These are phyloP conservation scores for Gambusia yucatana DNA, from an alignment of 2,797 vertebrate genomes.

Conservation along the genomic window DNA sequence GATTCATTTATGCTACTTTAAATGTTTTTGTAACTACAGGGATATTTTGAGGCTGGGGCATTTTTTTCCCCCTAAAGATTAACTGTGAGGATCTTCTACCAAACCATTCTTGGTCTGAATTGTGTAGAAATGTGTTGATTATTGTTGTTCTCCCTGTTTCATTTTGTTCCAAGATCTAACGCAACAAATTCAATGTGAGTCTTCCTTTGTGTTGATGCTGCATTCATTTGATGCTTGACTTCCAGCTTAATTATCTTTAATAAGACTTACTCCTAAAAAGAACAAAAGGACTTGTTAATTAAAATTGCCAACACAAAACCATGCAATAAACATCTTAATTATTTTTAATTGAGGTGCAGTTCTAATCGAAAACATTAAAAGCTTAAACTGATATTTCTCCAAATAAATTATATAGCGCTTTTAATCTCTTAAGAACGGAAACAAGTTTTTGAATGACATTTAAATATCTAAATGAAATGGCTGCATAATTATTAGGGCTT, in stretches of 20 bases:
- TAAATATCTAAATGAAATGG: conserved; percentile 1
- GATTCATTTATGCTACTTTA: neutral
- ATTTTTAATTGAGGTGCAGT: conserved; percentile 18
- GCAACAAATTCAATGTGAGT: conserved; percentile 2
- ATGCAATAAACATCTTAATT: conserved; percentile 16
- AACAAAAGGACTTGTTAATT: conserved; percentile 26
- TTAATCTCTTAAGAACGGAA: conserved; percentile 11
- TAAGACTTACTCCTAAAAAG: conserved; percentile 18
- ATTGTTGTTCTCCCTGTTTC: conserved; percentile 7
- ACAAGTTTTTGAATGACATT: neutral
- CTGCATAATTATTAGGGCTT: neutral
- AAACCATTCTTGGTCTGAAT: neutral
- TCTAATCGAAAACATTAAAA: conserved; percentile 19
- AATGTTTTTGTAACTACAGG: neutral
- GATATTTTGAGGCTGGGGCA: neutral
- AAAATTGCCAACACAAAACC: conserved; percentile 19
- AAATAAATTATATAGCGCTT: conserved; percentile 11
- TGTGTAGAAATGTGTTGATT: conserved; percentile 3
- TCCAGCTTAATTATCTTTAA: conserved; percentile 31
- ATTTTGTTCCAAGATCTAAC: conserved; percentile 21
- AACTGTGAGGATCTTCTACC: neutral
- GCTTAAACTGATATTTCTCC: conserved; percentile 12
- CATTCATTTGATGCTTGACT: conserved; percentile 40
- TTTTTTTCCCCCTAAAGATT: neutral
- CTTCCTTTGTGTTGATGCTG: conserved; percentile 20